Conservation (phyloP, 2,113 vertebrate species). For the Corapipo altera region DNA sequence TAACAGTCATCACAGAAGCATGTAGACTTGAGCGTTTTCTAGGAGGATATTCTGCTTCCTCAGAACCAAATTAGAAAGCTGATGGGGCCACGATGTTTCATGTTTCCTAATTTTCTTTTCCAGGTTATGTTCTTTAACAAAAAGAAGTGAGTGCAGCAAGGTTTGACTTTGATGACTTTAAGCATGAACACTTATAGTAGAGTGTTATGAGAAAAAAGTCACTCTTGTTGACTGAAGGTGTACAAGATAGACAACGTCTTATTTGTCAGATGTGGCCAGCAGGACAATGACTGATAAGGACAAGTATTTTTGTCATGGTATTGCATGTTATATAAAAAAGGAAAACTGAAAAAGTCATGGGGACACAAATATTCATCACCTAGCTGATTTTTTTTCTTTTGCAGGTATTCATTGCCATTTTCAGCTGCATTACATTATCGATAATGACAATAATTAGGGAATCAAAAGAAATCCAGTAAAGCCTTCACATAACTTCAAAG, state of each 20-base stretch:
- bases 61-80: neutral
- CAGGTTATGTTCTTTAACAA: neutral
- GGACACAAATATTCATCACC: neutral
- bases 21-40: neutral
- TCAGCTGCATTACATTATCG: neutral
- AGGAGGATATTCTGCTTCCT: neutral
- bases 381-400: neutral
- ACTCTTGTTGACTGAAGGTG: neutral
- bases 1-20: neutral
- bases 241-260: neutral
- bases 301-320: neutral
- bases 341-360: neutral
- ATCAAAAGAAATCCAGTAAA: neutral
- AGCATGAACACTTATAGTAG: neutral
- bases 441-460: neutral
- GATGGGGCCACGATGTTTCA: neutral
- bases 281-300: neutral
- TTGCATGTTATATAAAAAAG: neutral
- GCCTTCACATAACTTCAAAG: neutral
- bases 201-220: neutral
- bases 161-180: neutral
- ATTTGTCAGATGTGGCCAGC: neutral
- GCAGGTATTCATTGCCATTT: neutral
- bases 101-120: neutral
- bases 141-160: neutral